phyloP scores from a whole-genome alignment of 2,797 vertebrate species.

The Bucorvus abyssinicus region DNA sequence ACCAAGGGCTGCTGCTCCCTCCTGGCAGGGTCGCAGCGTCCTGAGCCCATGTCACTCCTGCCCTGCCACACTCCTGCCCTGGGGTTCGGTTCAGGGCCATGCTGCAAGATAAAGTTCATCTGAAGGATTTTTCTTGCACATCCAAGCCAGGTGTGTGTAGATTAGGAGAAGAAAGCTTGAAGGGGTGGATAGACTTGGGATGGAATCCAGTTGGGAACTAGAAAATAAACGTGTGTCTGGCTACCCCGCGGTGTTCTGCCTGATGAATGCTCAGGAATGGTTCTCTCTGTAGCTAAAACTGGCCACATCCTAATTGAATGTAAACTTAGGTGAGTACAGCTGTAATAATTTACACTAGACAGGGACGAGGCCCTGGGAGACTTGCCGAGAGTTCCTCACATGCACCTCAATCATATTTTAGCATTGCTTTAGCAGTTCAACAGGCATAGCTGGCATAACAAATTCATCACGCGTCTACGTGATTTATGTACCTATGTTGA shows the following conservation, averaged over 20 bases:
- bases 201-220: accelerated
- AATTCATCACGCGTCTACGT: background rate
- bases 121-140: background rate
- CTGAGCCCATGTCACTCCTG: background rate
- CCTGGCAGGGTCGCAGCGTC: background rate
- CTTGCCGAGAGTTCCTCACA: background rate
- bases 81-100: background rate
- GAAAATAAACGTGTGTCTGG: background rate
- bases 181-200: background rate
- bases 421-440: constrained; percentile 10
- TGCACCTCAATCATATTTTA: constrained; percentile 30
- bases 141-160: background rate
- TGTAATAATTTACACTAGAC: background rate
- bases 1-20: background rate
- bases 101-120: background rate
- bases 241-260: background rate
- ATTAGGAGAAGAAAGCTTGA: background rate
- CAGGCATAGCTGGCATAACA: constrained; percentile 26
- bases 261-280: background rate
- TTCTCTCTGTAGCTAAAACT: background rate
- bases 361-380: constrained; percentile 7
- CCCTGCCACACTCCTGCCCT: background rate
- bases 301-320: constrained; percentile 9
- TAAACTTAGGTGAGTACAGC: constrained; percentile 1
- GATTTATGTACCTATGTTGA: constrained; percentile 39